phyloP scores from a whole-genome alignment of 1,140 invertebrate species.

The Trichoplusia ni region DNA sequence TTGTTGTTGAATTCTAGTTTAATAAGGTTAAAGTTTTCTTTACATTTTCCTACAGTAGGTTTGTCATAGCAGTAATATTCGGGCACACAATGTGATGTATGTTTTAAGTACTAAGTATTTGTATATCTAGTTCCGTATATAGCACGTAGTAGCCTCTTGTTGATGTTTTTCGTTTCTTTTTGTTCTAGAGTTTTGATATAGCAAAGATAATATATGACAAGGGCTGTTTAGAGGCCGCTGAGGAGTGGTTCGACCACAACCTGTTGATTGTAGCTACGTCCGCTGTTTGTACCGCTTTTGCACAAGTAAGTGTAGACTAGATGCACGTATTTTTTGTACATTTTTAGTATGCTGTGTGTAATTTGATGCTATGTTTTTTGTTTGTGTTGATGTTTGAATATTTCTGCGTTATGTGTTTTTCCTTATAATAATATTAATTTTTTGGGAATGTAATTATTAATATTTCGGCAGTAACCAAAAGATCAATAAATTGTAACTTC shows the following conservation, averaged over 20 bases:
- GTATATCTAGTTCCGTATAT: too few relatives aligned
- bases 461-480: too few relatives aligned
- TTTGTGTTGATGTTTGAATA: neutral
- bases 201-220: constrained; percentile 94
- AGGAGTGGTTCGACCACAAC: constrained; percentile 97
- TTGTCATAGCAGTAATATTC: too few relatives aligned
- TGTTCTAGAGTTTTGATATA: constrained; percentile 86
- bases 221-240: constrained; percentile 95
- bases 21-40: too few relatives aligned
- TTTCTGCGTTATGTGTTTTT: too few relatives aligned
- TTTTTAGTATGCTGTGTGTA: neutral
- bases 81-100: neutral
- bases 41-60: too few relatives aligned
- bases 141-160: constrained; percentile 22
- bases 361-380: neutral
- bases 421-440: too few relatives aligned
- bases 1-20: too few relatives aligned
- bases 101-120: too few relatives aligned
- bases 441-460: too few relatives aligned
- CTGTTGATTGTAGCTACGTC: constrained; percentile 94
- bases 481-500: too few relatives aligned
- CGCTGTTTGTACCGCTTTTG: constrained; percentile 91
- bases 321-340: constrained; percentile 37
- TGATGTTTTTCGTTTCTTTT: constrained; percentile 70
- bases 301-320: constrained; percentile 89